Conservation (phyloP, 2,888 invertebrate genomes). For the Apamea crenata region DNA sequence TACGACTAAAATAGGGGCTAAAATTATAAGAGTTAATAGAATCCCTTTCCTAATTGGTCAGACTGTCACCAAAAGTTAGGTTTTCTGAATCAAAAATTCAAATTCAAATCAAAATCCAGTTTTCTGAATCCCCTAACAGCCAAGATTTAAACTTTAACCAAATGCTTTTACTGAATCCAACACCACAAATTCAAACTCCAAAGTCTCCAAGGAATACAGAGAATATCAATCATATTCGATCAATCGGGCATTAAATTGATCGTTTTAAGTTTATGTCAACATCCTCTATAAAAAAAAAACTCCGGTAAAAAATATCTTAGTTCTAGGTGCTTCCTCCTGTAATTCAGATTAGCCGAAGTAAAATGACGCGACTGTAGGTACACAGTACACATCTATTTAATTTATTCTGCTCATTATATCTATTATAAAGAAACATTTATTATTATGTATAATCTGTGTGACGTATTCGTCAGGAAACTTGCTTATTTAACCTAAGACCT, state of each 20-base stretch:
- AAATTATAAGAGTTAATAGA: not conserved
- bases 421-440: constrained; percentile 16
- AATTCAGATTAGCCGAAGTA: constrained; percentile 21
- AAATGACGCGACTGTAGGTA: constrained; percentile 11
- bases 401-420: constrained; percentile 28
- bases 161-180: not conserved
- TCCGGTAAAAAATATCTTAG: constrained; percentile 23
- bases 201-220: too few relatives aligned
- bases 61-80: not conserved
- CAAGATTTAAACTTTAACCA: not conserved
- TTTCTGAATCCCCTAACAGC: too few relatives aligned
- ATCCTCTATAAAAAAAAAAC: constrained; percentile 25
- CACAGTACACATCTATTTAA: constrained; percentile 17
- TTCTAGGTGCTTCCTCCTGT: constrained; percentile 37
- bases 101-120: not conserved
- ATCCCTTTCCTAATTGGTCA: not conserved
- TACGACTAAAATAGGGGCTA: not conserved
- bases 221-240: not conserved
- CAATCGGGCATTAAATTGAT: not conserved
- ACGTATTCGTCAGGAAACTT: constrained; percentile 28
- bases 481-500: constrained; percentile 55
- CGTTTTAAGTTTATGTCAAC: not conserved
- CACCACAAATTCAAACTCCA: not conserved
- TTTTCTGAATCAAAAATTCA: not conserved
- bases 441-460: constrained; percentile 25